phyloP scores from a whole-genome alignment of 2,888 invertebrate genomes.

The Andrena haemorrhoa region DNA sequence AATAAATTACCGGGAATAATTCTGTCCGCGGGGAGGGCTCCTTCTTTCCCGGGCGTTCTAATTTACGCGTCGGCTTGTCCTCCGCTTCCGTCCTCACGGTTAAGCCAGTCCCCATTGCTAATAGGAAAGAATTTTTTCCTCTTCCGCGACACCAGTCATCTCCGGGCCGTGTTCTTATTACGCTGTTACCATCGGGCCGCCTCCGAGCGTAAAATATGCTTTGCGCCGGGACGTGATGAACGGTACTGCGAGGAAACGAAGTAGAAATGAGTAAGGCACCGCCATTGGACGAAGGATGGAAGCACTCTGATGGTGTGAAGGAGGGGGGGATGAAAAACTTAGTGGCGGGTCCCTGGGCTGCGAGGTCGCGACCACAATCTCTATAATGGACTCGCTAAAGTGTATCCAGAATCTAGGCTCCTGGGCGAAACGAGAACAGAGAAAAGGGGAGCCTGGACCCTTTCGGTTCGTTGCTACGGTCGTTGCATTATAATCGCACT shows the following conservation, averaged over 20 bases:
- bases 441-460: conserved; percentile 58
- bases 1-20: conserved; percentile 69
- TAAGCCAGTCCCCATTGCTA: conserved; percentile 64
- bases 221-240: conserved; percentile 66
- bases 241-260: conserved; percentile 59
- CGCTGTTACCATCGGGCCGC: conserved; percentile 72
- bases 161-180: conserved; percentile 76
- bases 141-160: conserved; percentile 70
- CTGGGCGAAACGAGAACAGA: conserved; percentile 56
- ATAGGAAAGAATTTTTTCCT: conserved; percentile 67
- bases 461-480: conserved; percentile 66
- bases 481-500: conserved; percentile 71
- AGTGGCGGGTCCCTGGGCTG: conserved; percentile 60
- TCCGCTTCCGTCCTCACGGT: conserved; percentile 51
- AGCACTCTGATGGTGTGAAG: conserved; percentile 52
- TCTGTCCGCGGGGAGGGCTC: conserved; percentile 45
- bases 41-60: conserved; percentile 56
- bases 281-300: conserved; percentile 40
- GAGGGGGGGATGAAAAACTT: conserved; percentile 69
- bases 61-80: conserved; percentile 66
- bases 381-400: conserved; percentile 83
- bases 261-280: conserved; percentile 59
- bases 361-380: conserved; percentile 82
- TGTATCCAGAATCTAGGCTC: conserved; percentile 75
- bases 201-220: conserved; percentile 73